A percentile compares a stretch with the other conserved stretches of the same genome.
Conservation (phyloP, 1,140 invertebrate species). For the Calliphora vicina region DNA sequence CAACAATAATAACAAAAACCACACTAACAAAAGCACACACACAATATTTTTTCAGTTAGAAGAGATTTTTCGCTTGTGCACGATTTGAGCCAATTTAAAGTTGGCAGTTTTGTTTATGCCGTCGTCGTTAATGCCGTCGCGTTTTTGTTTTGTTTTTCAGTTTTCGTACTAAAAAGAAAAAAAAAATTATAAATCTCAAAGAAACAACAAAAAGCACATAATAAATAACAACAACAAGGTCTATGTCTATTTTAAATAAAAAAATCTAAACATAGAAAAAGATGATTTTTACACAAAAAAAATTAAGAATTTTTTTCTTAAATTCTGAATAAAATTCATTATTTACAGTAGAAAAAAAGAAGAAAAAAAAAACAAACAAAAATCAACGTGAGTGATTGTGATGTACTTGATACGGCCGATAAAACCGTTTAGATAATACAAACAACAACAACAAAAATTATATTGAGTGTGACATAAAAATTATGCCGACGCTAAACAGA, state of each 20-base stretch:
- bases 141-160: constrained; percentile 28
- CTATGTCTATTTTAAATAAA: too few relatives aligned
- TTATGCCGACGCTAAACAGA: not conserved
- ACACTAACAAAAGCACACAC: not conserved
- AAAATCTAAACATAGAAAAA: not conserved
- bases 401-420: not conserved
- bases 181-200: not conserved
- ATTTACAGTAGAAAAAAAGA: not conserved
- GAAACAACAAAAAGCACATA: not conserved
- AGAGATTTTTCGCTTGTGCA: constrained; percentile 40
- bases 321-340: not conserved
- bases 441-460: too few relatives aligned
- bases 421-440: not conserved
- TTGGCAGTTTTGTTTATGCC: constrained; percentile 45
- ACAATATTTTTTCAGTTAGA: constrained; percentile 20
- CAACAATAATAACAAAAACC: too few relatives aligned
- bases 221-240: not conserved
- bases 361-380: not conserved
- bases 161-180: not conserved
- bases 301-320: not conserved
- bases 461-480: not conserved
- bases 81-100: constrained; percentile 43
- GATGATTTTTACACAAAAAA: not conserved
- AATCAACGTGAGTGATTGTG: not conserved
- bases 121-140: constrained; percentile 41